Evolutionary conservation across 2,797 vertebrate genomes (phyloP).

Genomic region (Xenopus petersii): DNA sequence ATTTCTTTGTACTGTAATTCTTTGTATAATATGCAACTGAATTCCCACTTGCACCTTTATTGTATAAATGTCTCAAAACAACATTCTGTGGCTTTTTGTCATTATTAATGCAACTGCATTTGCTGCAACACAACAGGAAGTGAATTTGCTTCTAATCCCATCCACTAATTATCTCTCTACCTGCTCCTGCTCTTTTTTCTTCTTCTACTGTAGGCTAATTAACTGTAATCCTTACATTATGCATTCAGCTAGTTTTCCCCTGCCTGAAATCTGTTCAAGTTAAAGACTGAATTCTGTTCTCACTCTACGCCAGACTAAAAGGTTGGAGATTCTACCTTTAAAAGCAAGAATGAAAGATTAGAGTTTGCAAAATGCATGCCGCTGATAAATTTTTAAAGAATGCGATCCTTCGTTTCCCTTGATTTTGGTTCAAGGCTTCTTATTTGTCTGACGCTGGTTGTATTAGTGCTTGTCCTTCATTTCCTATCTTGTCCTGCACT

Average conservation of each 20-base stretch:
- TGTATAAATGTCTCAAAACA: constrained; percentile 39
- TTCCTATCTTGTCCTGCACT: constrained; percentile 6
- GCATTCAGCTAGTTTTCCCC: constrained; percentile 31
- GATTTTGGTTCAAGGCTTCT: constrained; percentile 38
- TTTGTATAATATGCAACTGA: too few relatives aligned
- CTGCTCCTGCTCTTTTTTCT: constrained; percentile 25
- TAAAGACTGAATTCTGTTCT: constrained; percentile 16
- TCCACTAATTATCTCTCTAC: constrained; percentile 47
- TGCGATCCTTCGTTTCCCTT: constrained; percentile 30
- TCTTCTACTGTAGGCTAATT: constrained; percentile 42
- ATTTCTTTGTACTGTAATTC: too few relatives aligned
- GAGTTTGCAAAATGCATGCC: constrained; percentile 41
- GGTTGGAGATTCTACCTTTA: constrained; percentile 32
- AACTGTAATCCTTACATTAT: constrained; percentile 49
- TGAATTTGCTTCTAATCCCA: constrained; percentile 42
- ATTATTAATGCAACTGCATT: constrained; percentile 40
- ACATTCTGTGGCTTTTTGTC: constrained; percentile 33
- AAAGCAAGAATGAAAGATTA: constrained; percentile 47
- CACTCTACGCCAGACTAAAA: constrained; percentile 11
- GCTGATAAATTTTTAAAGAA: constrained; percentile 40
- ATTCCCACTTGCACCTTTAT: constrained; percentile 7
- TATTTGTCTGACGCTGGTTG: constrained; percentile 25
- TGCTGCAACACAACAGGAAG: constrained; percentile 46
- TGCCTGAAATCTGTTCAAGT: constrained; percentile 33
- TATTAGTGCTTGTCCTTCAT: constrained; percentile 7